Base-by-base conservation (phyloP, 2,113 vertebrate species). In the Tinamus guttatus region DNA sequence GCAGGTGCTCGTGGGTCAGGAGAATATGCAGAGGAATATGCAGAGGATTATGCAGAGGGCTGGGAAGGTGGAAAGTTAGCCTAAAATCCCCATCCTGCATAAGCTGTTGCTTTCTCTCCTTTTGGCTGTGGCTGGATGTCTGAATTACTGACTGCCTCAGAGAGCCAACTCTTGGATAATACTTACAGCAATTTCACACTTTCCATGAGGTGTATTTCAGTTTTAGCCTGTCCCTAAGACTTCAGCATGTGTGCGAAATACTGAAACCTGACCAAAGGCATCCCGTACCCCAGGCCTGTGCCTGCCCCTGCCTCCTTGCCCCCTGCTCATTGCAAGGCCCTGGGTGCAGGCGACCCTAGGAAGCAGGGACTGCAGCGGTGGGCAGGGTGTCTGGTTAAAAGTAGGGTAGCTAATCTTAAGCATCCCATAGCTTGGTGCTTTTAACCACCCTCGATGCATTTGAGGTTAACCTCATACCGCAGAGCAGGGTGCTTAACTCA, bases 391-490 rank as follows among this genome's bases (percentile, higher is more conserved):
- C 68, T 89, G 78, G n/a, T 74, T 87, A 83, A 81, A 82, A 52
- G 92, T 32, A 40, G 30, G 32, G 47, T n/a, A 54, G 18, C 20
- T 92, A n/a, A n/a, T 73, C n/a, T 52, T 51, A 63, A 54, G 19
- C 0, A 4, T 52, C 15, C 51, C 5, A 1, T 51, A 47, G 21
- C 65, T 54, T 4, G 0, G 12, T 80, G 54, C 59, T 64, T 84
- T 34, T 32, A 38, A 69, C 60, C 34, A 47, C 41, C 41, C 11
- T 71, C 64, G 9, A 20, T 25, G 59, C 3, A 20, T 49, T 73
- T 67, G 69, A 76, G 83, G 70, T 71, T 90, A 75, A 38, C 28
- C 58, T 84, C 32, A 38, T 40, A 54, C 60, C 9, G 0, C 71
- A 45, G n/a, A 51, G n/a, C 54, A 30, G 0, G 14, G n/a, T 89